phyloP scores from a whole-genome alignment of 2,797 vertebrate species.

The Gephyroberyx darwinii region DNA sequence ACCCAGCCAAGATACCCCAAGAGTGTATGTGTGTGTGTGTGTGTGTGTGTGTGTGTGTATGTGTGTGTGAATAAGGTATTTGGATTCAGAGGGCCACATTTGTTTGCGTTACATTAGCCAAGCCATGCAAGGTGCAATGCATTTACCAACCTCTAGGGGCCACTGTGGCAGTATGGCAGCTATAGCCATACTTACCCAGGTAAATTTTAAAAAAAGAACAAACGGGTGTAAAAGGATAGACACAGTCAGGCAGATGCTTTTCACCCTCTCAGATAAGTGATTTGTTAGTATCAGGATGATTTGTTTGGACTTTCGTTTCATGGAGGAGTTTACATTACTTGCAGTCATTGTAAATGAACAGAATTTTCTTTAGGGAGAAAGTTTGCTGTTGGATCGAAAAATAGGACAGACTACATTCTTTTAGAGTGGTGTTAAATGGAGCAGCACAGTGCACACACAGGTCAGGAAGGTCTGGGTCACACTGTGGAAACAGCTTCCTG shows the following conservation, averaged over 20 bases:
- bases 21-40: conserved; percentile 19
- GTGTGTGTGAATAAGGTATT: conserved; percentile 27
- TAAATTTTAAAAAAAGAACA: neutral
- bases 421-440: conserved; percentile 12
- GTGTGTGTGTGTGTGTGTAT: conserved; percentile 21
- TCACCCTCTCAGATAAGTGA: neutral
- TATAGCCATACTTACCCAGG: too few species aligned
- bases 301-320: neutral
- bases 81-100: conserved; percentile 19
- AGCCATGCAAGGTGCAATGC: neutral
- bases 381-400: too few species aligned
- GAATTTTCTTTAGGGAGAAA: too few species aligned
- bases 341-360: neutral
- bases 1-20: conserved; percentile 42
- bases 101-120: conserved; percentile 32
- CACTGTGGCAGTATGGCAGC: neutral
- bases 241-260: neutral
- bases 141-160: neutral
- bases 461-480: conserved; percentile 16
- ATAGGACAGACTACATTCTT: neutral
- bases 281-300: too few species aligned
- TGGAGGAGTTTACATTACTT: neutral
- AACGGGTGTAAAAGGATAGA: neutral
- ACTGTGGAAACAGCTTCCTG: neutral
- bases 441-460: conserved; percentile 18